Conservation (phyloP, 1,140 invertebrate genomes). For the Bathynomus jamesi region DNA sequence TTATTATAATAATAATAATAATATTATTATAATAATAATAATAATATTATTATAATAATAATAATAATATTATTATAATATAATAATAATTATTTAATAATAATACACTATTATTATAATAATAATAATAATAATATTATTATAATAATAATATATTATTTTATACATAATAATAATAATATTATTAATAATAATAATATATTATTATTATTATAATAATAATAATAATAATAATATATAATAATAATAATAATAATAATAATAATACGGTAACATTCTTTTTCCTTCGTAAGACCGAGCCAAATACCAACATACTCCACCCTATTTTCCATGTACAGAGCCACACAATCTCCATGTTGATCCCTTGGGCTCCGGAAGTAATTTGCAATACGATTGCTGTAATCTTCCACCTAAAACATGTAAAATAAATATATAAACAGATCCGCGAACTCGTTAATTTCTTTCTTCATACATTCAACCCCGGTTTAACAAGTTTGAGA, state of each 20-base stretch:
- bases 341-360: constrained; percentile 49
- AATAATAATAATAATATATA: background rate
- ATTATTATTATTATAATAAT: background rate
- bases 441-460: too few relatives aligned
- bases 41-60: too few relatives aligned
- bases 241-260: background rate
- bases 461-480: too few relatives aligned
- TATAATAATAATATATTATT: too few relatives aligned
- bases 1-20: too few relatives aligned
- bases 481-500: too few relatives aligned
- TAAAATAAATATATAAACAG: too few relatives aligned
- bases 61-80: too few relatives aligned
- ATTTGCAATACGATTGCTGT: constrained; percentile 47
- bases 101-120: too few relatives aligned
- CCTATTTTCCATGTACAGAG: constrained; percentile 51
- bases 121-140: too few relatives aligned
- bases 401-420: constrained; percentile 45
- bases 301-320: constrained; percentile 50
- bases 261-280: background rate
- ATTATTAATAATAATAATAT: background rate
- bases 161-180: constrained; percentile 1
- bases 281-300: constrained; percentile 50
- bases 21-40: too few relatives aligned
- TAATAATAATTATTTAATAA: too few relatives aligned
- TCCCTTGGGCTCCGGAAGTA: constrained; percentile 42